Base-by-base conservation (phyloP, 1,140 invertebrate species). In the Plectrocnemia conspersa region DNA sequence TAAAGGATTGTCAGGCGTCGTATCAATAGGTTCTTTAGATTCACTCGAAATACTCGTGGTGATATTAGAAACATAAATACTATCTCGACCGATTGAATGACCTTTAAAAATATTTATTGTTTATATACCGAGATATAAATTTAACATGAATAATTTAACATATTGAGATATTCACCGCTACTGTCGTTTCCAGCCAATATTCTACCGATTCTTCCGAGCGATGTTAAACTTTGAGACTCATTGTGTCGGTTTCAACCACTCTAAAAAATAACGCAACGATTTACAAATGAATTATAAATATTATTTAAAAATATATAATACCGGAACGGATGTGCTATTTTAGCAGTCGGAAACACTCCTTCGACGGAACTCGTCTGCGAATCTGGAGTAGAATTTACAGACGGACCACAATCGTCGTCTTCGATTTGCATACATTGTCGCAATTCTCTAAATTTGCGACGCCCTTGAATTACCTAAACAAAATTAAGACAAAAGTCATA, bases 181-280 rank as follows among this genome's bases (percentile, higher is more conserved):
- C 80, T 0, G 74, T 50, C 68, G 18, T 75, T 76, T 42, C 84
- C 84, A 19, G 83, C 82, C 50, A 88, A 74, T 63, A 90, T 84
- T 54, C 84, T 72, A 13, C 88, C 86, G 50, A 89, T 83, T 62
- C 88, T 78, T 18, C 88, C 88, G 56, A 91, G 71, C 54, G 88
- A 91, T 59, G 88, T 89, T 76, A 90, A 84, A 69, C 88, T 91
- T 67, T 91, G 88, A 62, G 75, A 66, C 88, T 91, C 64, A 90
- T 77, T 45, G 88, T 83, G 70, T 93, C 89, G 63, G 89, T 87
- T 60, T 92, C 88, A 63, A 91, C 89, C 35, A 92, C 86, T 65
- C 82, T 79, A 63, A 16, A 52, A 35, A 24, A 5, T 45, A 5
- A 50, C 9, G 47, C 13, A 21, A 24, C 25, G 5, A 23, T 35